phyloP scores from a whole-genome alignment of 2,797 vertebrate species.

The Notoglanidium macrostoma region DNA sequence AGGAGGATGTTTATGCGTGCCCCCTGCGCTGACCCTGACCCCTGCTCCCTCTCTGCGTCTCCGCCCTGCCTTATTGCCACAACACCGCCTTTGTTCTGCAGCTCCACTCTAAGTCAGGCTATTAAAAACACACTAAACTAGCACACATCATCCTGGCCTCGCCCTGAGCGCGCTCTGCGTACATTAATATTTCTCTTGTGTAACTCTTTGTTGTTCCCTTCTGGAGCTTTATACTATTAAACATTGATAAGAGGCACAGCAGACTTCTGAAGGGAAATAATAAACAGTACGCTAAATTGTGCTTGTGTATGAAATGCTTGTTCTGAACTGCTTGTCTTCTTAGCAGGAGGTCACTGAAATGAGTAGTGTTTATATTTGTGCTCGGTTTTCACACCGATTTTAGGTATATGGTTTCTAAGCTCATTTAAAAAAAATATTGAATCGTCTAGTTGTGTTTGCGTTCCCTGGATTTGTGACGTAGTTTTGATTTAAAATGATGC shows the following conservation, averaged over 20 bases:
- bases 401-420: not conserved
- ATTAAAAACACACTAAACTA: conserved; percentile 46
- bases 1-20: conserved; percentile 75
- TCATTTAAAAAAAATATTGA: not conserved
- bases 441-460: not conserved
- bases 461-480: not conserved
- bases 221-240: conserved; percentile 3
- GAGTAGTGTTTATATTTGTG: not conserved
- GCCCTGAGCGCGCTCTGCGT: not conserved
- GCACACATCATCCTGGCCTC: conserved; percentile 29
- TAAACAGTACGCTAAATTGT: conserved; percentile 9
- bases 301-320: not conserved
- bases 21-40: conserved; percentile 59
- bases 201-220: conserved; percentile 18
- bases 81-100: conserved; percentile 58
- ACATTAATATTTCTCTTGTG: conserved; percentile 16
- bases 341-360: not conserved
- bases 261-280: not conserved
- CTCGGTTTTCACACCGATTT: not conserved
- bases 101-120: conserved; percentile 43
- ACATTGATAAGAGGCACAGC: conserved; percentile 7
- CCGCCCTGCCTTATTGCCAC: conserved; percentile 59
- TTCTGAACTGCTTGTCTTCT: not conserved
- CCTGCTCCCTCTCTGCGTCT: conserved; percentile 52
- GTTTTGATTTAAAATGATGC: not conserved